Evolutionary conservation across 53 echinoderm and acorn worm species (phyloP), one percentile per base, ranked within the genome.

Genomic region (Pentamera pediparva): DNA sequence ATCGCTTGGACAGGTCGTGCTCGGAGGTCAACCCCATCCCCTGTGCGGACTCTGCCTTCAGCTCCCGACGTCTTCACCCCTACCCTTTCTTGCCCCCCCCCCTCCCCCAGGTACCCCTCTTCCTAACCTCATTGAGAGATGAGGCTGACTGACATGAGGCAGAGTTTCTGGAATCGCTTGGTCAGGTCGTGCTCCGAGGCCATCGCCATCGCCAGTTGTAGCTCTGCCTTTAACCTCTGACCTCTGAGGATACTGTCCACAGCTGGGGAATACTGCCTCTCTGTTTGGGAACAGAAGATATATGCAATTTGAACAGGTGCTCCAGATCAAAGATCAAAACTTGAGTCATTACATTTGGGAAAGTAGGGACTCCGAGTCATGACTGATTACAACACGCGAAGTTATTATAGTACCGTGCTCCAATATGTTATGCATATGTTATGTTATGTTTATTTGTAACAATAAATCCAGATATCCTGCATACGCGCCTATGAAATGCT

Each of bases 111-210:
- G 15, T 45, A 45, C 47, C 47, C 47, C 47, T 45, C 47, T n/a
- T 3, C 47, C n/a, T 45, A 45, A 45, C 89, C 89, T 89, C 78
- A 77, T 39, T 82, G 78, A 26, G 79, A 59, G 19, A 88, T 79
- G 20, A 96, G 80, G 26, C 91, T 96, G 55, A 96, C 88, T 3
- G 91, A 65, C 37, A 88, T 40, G 17, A 88, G 79, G 57, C 90
- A 91, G 25, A 96, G 80, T 48, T 80, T 79, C 78, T 96, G 96
- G 61, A 96, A 96, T 53, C 96, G 60, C 58, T 77, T 86, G 35
- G 87, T 86, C 59, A 93, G 76, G 29, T 91, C 88, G 37, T 91
- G 87, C 63, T 96, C 91, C 3, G 64, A 65, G 33, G 74, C 88
- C 59, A 76, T 31, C 6, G 53, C 71, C 62, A 38, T 56, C 21